Conservation (phyloP, 2,113 vertebrate genomes). For the Proterorhinus semilunaris region DNA sequence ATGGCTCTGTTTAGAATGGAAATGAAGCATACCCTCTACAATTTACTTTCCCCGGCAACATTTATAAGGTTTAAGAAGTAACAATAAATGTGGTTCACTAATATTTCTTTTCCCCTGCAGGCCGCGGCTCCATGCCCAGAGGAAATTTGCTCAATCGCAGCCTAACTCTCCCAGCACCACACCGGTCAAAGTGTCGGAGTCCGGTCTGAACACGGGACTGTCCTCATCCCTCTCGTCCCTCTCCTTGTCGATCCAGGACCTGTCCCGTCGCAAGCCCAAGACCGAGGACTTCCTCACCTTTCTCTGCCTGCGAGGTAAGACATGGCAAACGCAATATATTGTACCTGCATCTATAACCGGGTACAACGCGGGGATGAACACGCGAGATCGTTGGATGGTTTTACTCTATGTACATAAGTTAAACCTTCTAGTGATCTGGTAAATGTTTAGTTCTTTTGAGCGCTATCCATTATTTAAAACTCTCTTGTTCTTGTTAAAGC, state of each 20-base stretch:
- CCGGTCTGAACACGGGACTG: slow-evolving; percentile 77
- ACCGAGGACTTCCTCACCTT: slow-evolving; percentile 99
- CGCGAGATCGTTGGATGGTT: too few species aligned
- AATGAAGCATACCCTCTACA: too few species aligned
- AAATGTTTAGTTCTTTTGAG: too few species aligned
- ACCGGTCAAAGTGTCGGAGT: slow-evolving; percentile 93
- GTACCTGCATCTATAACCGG: neutral
- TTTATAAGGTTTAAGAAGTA: neutral
- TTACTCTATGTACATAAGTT: too few species aligned
- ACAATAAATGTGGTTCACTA: neutral
- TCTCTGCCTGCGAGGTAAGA: slow-evolving; percentile 97
- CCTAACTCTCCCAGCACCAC: slow-evolving; percentile 99
- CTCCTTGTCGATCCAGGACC: slow-evolving; percentile 91
- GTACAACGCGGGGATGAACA: neutral
- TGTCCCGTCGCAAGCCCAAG: slow-evolving; percentile 98
- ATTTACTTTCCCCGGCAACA: too few species aligned
- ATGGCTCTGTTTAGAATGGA: too few species aligned
- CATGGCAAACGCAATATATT: neutral
- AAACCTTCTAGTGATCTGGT: too few species aligned
- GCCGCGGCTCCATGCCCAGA: slow-evolving; percentile 98
- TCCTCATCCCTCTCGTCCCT: slow-evolving; percentile 74
- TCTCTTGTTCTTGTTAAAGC: too few species aligned
- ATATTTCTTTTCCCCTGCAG: slow-evolving; percentile 61
- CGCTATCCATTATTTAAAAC: too few species aligned
- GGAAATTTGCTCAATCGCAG: slow-evolving; percentile 99